These are phyloP conservation scores for Gallinago solitaria DNA, from an alignment of 2,797 vertebrate genomes.

Conservation along the genomic window DNA sequence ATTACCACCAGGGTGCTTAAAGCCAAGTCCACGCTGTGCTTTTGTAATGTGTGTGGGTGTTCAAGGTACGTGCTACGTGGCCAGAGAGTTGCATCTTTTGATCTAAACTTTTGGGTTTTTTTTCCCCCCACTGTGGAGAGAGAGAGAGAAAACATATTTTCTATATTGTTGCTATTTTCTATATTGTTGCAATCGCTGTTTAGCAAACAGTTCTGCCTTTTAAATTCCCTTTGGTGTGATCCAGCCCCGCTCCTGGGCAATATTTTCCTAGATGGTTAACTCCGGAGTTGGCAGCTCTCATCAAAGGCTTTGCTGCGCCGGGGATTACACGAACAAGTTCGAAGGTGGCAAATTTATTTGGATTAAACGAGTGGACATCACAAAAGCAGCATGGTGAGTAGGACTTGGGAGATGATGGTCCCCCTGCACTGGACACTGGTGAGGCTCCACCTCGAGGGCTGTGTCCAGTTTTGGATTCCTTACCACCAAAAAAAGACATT, in stretches of 20 bases:
- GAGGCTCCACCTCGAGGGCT: too few species aligned
- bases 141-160: background rate
- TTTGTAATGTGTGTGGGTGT: background rate
- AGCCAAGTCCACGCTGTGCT: background rate
- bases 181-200: background rate
- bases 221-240: background rate
- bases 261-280: background rate
- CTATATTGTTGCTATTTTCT: background rate
- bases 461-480: too few species aligned
- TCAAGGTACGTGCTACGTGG: background rate
- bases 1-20: too few species aligned
- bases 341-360: background rate
- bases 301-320: background rate
- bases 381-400: too few species aligned
- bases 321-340: background rate
- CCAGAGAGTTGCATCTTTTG: background rate
- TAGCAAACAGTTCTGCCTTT: background rate
- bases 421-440: too few species aligned
- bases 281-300: background rate
- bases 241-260: background rate
- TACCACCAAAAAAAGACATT: too few species aligned
- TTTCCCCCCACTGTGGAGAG: background rate
- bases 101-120: background rate
- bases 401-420: too few species aligned
- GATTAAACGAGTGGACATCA: fast-evolving